phyloP scores from a whole-genome alignment of 2,797 vertebrate species.

The Paramormyrops hopkinsi region DNA sequence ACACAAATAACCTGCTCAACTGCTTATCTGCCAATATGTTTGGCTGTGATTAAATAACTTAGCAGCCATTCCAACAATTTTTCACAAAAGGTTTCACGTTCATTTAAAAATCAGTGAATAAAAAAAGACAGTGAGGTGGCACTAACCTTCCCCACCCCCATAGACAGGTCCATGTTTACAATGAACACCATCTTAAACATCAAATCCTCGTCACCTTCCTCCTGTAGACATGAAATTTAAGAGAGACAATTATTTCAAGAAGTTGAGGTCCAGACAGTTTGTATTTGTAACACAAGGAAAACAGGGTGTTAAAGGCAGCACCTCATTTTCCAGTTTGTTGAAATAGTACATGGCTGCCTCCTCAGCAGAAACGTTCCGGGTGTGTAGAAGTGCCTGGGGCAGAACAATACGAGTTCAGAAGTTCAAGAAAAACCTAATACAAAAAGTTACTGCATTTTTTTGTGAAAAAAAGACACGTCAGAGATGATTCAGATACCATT shows the following conservation, averaged over 20 bases:
- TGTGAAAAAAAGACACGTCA: neutral
- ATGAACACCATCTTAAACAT: constrained; percentile 78
- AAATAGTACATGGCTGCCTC: constrained; percentile 81
- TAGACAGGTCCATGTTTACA: constrained; percentile 75
- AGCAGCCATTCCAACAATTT: neutral
- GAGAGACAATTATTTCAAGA: neutral
- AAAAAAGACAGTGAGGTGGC: neutral
- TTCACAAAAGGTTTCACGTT: neutral
- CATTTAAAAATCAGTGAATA: neutral
- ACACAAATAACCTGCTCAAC: neutral
- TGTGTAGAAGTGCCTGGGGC: constrained; percentile 68
- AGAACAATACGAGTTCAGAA: neutral
- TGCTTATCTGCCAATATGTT: neutral
- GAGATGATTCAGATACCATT: neutral
- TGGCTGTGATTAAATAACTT: neutral
- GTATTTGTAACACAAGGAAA: constrained; percentile 24
- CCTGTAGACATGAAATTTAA: constrained; percentile 44
- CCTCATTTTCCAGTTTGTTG: constrained; percentile 77
- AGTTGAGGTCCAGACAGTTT: neutral
- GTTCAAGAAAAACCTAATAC: neutral
- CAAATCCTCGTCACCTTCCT: constrained; percentile 64
- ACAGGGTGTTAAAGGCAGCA: constrained; percentile 27
- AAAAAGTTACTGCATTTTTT: neutral
- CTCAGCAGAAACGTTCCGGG: constrained; percentile 71
- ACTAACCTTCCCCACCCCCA: constrained; percentile 73